Evolutionary conservation across 2,888 invertebrate genomes (phyloP).

Genomic region (Cecidostiba fungosa): DNA sequence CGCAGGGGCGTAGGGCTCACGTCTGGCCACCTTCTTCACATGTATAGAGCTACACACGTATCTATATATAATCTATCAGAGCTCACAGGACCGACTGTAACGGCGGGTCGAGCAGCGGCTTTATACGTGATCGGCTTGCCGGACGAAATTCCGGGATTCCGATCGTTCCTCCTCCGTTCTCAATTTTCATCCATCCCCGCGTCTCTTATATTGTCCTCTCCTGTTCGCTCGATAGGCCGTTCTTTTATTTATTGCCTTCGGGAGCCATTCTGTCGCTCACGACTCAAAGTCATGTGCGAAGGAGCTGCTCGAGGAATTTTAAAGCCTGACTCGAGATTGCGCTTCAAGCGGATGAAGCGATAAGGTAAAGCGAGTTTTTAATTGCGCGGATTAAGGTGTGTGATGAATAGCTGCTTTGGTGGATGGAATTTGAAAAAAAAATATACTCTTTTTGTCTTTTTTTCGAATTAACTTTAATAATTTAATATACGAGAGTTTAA

Average conservation of each 20-base stretch:
- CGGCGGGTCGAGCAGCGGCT: neutral
- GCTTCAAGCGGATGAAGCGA: neutral
- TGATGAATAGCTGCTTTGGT: neutral
- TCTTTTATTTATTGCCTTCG: neutral
- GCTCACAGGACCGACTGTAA: neutral
- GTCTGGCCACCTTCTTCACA: neutral
- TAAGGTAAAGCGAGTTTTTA: neutral
- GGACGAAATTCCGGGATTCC: constrained; percentile 43
- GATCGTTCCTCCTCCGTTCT: constrained; percentile 22
- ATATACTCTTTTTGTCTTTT: too few relatives aligned
- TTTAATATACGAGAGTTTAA: too few relatives aligned
- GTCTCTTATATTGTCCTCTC: neutral
- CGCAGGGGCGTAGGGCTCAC: neutral
- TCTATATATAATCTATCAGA: neutral
- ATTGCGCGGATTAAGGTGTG: neutral
- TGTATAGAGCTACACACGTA: neutral
- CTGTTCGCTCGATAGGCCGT: neutral
- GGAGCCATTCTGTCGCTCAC: neutral
- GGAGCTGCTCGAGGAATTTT: neutral
- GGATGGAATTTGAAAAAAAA: too few relatives aligned
- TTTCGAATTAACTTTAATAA: too few relatives aligned
- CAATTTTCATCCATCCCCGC: constrained; percentile 27
- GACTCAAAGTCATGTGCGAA: neutral
- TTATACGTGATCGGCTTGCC: constrained; percentile 52
- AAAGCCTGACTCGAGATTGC: neutral